These are phyloP conservation scores for Hypotaenidia okinawae DNA, from an alignment of 2,797 vertebrate genomes.

Conservation along the genomic window DNA sequence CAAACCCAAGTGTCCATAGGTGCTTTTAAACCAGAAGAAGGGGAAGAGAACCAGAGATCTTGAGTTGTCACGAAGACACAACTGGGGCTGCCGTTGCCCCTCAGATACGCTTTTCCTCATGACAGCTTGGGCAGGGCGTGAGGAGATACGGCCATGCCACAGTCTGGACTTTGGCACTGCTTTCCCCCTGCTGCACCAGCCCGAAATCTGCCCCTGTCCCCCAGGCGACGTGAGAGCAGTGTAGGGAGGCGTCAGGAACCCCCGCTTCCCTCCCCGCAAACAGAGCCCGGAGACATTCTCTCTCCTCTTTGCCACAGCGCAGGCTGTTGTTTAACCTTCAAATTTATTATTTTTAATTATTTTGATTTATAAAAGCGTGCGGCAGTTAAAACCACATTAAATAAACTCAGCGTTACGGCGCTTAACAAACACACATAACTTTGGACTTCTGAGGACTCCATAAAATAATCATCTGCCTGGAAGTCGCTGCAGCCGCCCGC, in stretches of 20 bases:
- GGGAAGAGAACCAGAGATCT: not conserved
- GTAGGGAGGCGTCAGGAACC: not conserved
- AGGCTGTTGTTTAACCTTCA: conserved; percentile 83
- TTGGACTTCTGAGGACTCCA: conserved; percentile 77
- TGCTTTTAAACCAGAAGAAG: not conserved
- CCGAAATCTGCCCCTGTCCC: not conserved
- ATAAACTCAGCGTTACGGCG: conserved; percentile 80
- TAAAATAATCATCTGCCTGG: conserved; percentile 84
- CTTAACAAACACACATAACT: conserved; percentile 81
- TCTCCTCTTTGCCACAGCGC: conserved; percentile 67
- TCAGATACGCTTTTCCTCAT: not conserved
- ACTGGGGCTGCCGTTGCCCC: not conserved
- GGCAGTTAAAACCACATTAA: conserved; percentile 84
- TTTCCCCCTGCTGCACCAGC: not conserved
- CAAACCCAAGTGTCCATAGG: not conserved
- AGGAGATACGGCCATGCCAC: not conserved
- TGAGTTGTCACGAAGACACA: not conserved
- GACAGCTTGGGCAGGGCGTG: not conserved
- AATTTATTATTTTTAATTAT: conserved; percentile 91
- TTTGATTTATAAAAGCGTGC: conserved; percentile 86
- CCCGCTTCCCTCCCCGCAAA: not conserved
- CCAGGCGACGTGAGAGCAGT: fast-evolving
- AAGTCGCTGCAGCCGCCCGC: conserved; percentile 74
- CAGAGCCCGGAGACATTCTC: conserved; percentile 31
- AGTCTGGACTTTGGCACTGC: not conserved